phyloP scores from a whole-genome alignment of 2,113 vertebrate genomes.

The Anolis sagrei region DNA sequence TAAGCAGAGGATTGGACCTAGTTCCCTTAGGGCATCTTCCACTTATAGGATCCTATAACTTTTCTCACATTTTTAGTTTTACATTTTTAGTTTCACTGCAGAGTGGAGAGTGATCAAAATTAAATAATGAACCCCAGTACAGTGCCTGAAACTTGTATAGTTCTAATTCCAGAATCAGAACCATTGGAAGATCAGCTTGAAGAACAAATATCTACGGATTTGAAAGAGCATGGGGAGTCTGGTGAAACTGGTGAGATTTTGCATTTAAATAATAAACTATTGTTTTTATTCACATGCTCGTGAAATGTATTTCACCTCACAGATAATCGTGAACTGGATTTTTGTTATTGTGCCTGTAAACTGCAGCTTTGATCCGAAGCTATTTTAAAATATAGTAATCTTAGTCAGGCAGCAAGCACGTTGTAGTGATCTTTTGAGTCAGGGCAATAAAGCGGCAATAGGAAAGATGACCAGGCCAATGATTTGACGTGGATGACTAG shows the following conservation, averaged over 20 bases:
- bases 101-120: background rate
- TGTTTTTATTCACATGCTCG: background rate
- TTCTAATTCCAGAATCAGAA: background rate
- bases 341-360: background rate
- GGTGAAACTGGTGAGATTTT: slow-evolving; percentile 43
- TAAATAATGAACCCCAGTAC: background rate
- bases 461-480: no score
- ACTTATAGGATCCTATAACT: background rate
- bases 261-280: background rate
- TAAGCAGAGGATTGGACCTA: no score
- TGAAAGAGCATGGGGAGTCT: slow-evolving; percentile 24
- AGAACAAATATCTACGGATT: background rate
- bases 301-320: background rate
- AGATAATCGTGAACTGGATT: background rate
- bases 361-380: no score
- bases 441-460: no score
- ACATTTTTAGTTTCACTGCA: background rate
- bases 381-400: background rate
- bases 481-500: no score
- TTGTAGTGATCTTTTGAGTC: no score
- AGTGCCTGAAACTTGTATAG: slow-evolving; percentile 17
- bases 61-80: background rate
- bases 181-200: background rate
- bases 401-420: background rate
- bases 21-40: no score